Base-by-base conservation (phyloP, 2,888 invertebrate genomes). In the Aporophyla lueneburgensis region DNA sequence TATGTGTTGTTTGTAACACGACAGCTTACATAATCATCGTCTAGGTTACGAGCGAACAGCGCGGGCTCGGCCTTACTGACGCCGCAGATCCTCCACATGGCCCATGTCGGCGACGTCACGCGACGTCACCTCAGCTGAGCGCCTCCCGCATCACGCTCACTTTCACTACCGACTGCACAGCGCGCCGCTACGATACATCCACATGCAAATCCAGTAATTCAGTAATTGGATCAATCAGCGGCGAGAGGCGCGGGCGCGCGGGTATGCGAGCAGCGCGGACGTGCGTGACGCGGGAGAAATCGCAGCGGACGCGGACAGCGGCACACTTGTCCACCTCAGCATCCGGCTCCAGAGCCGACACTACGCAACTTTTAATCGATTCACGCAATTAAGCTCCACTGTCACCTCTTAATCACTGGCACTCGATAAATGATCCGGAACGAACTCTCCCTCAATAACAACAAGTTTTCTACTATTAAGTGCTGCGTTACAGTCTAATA, bases 31-130 rank as follows among this genome's bases (percentile, higher is more conserved):
- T 94, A 96, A 93, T 96, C 95, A 89, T 96, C 95, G 89, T 93
- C 89, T 75, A 89, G 82, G 89, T 89, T 89, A 91, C 91, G 90
- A 85, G 92, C 92, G 89, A 95, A 94, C 90, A 96, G 92, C 90
- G 92, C 93, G 79, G 96, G 94, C 91, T 95, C 93, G 88, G 93
- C 95, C 92, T 96, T 96, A 95, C 95, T 95, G 93, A 95, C 95
- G 93, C 96, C 96, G 92, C 96, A 96, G 89, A 96, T 96, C 91
- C 92, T 96, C 96, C 96, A 96, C 96, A 96, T 96, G 95, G 95
- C 94, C 96, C 96, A 96, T 96, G 93, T 92, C 94, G 91, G 92
- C 84, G 90, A 92, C 94, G 93, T 93, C 94, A 93, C 84, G 74
- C 84, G 91, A 92, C 94, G 93, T 93, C 94, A 93, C 84, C 67